phyloP scores from a whole-genome alignment of 2,113 vertebrate genomes.

The Anhinga rufa region DNA sequence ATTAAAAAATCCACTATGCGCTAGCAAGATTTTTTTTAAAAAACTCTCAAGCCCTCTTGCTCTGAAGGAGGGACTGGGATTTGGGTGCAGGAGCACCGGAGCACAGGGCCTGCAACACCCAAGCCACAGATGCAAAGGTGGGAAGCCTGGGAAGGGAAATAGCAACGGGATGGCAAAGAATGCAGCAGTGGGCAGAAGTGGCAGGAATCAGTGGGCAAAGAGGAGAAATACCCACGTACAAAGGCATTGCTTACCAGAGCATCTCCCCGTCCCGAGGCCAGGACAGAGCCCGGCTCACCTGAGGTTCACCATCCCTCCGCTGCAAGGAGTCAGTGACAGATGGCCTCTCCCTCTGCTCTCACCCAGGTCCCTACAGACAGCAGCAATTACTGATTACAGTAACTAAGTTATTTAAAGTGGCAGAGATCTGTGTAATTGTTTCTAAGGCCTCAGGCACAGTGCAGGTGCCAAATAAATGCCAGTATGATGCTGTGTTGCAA shows the following conservation, averaged over 20 bases:
- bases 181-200: background rate
- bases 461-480: background rate
- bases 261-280: rapidly evolving
- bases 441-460: background rate
- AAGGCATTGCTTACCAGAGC: background rate
- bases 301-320: background rate
- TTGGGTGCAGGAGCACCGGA: background rate
- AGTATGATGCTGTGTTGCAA: background rate
- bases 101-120: rapidly evolving
- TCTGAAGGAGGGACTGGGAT: background rate
- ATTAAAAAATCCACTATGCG: background rate
- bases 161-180: background rate
- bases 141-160: background rate
- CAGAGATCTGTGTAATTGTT: background rate
- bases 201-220: background rate
- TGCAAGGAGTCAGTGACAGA: background rate
- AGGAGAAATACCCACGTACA: background rate
- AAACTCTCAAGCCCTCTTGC: background rate
- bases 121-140: background rate
- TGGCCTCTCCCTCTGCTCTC: background rate
- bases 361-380: background rate
- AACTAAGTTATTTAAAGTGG: background rate
- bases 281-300: rapidly evolving
- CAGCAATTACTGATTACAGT: background rate
- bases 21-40: background rate